Percentiles rank a stretch among this genome's conserved stretches.
Evolutionary conservation across 2,888 invertebrate genomes (phyloP).

Genomic region (Lamproptera curius): DNA sequence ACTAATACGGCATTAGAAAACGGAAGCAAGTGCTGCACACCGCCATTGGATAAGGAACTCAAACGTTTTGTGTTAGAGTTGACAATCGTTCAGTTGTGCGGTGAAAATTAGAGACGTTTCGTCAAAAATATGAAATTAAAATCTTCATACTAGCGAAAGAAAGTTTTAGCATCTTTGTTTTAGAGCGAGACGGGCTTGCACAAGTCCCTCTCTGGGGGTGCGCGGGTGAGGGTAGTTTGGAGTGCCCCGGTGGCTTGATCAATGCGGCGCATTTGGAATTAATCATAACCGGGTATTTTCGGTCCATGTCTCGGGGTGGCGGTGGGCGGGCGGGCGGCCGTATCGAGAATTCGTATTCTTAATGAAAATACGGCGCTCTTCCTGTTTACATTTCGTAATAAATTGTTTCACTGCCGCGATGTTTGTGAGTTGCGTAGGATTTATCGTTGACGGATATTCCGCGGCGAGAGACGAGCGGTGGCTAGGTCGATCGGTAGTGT

Average conservation of each 20-base stretch:
- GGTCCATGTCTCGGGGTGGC: slow-evolving; percentile 58
- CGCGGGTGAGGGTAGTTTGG: slow-evolving; percentile 72
- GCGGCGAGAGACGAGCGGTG: neutral
- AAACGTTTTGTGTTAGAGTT: slow-evolving; percentile 30
- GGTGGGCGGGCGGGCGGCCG: slow-evolving; percentile 39
- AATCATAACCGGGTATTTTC: slow-evolving; percentile 78
- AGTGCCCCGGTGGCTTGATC: slow-evolving; percentile 76
- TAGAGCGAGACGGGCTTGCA: slow-evolving; percentile 73
- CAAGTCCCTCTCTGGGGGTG: slow-evolving; percentile 65
- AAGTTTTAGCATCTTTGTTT: slow-evolving; percentile 79
- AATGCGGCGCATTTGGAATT: slow-evolving; percentile 77
- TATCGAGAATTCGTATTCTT: slow-evolving; percentile 73
- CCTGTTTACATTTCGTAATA: slow-evolving; percentile 78
- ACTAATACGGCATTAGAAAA: slow-evolving; percentile 76
- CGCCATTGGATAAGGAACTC: slow-evolving; percentile 29
- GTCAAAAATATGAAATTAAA: slow-evolving; percentile 79
- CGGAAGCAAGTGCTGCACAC: slow-evolving; percentile 60
- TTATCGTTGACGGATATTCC: slow-evolving; percentile 34
- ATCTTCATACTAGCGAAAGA: slow-evolving; percentile 79
- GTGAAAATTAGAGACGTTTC: slow-evolving; percentile 75
- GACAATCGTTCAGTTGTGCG: slow-evolving; percentile 25
- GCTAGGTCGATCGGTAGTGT: too few species aligned
- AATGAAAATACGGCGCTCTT: slow-evolving; percentile 75
- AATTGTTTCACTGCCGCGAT: slow-evolving; percentile 71
- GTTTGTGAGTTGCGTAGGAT: slow-evolving; percentile 47